Conservation (phyloP, 2,888 invertebrate genomes). For the Spodoptera picta region DNA sequence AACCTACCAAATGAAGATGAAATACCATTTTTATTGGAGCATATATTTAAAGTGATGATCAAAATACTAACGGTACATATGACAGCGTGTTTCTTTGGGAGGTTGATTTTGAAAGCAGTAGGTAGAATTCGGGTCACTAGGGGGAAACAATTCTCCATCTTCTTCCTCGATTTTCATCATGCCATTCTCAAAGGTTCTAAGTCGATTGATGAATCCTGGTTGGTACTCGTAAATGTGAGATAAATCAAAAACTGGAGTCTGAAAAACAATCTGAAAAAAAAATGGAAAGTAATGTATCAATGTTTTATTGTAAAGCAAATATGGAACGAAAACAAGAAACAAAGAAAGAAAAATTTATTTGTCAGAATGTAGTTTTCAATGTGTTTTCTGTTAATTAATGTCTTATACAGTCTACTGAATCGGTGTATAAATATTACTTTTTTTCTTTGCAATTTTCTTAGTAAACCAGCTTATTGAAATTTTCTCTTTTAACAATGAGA, state of each 20-base stretch:
- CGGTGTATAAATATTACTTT: too few relatives aligned
- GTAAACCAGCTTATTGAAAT: too few relatives aligned
- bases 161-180: slow-evolving; percentile 26
- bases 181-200: slow-evolving; percentile 29
- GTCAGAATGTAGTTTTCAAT: too few relatives aligned
- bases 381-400: too few relatives aligned
- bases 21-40: too few relatives aligned
- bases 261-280: slow-evolving; percentile 29
- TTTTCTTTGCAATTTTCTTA: too few relatives aligned
- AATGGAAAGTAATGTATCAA: not conserved
- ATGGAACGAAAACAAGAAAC: too few relatives aligned
- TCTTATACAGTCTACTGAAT: too few relatives aligned
- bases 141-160: slow-evolving; percentile 35
- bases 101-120: slow-evolving; percentile 7
- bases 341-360: too few relatives aligned
- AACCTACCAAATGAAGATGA: too few relatives aligned
- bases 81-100: slow-evolving; percentile 34
- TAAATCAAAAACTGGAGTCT: slow-evolving; percentile 30
- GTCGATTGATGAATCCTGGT: not conserved
- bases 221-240: slow-evolving; percentile 27
- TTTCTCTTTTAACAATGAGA: too few relatives aligned
- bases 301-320: not conserved
- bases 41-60: not conserved
- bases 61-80: slow-evolving; percentile 19
- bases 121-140: not conserved